Base-by-base conservation (phyloP, 2,797 vertebrate genomes). In the Rhinella marina region DNA sequence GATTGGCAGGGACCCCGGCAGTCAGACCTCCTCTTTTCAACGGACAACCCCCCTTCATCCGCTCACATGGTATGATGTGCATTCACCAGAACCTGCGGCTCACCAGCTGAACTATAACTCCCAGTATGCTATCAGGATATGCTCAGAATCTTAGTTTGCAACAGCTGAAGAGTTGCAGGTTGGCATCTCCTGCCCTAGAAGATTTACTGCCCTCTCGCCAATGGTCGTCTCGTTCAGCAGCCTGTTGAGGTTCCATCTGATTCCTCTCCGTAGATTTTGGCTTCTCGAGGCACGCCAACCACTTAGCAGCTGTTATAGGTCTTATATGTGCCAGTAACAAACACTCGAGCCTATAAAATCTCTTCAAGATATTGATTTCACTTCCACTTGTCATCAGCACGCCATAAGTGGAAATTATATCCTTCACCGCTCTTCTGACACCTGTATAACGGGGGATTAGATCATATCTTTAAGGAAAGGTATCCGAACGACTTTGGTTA, bases 321-420 rank as follows among this genome's bases (percentile, higher is more conserved):
- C 61, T 68, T 70, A 59, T 90, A 90, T 92, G 90, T 83, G 25
- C 89, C 82, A 81, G 90, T 87, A 90, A 84, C 75, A 82, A 88
- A 61, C 87, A 87, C 82, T 90, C 86, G 56, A 81, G 85, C 90
- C 80, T 90, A 75, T 79, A 66, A 62, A 80, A 68, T 89, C 84
- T 87, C 80, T 91, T 41, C 41, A 59, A 91, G 89, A 79, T 90
- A 90, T 92, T 90, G 70, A 90, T 92, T 92, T 92, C 92, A 61
- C 81, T 86, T 80, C 90, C 91, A 89, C 79, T 92, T 90, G 87
- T 86, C 87, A 88, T 90, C 90, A 81, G 21, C 87, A 82, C 62
- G 90, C 86, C 90, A 83, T 77, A 85, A 90, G 82, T 77, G 57
- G 7, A 4, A 75, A 61, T 90, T 0, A 16, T 25, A 56, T 56